phyloP scores from a whole-genome alignment of 2,797 vertebrate species.

The Tolypeutes matacus region DNA sequence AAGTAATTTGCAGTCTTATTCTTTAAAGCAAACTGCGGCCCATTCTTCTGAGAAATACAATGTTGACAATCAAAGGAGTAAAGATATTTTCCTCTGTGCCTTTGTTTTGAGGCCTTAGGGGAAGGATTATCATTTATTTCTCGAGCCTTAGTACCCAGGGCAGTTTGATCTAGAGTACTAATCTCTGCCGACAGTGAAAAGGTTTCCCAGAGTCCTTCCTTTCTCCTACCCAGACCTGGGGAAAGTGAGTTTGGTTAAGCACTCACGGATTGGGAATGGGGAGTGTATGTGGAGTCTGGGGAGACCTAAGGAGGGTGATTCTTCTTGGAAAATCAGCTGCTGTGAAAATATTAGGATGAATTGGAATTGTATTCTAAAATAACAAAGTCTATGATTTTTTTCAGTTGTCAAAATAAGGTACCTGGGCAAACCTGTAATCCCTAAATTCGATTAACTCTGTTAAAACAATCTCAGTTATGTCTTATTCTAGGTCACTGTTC shows the following conservation, averaged over 20 bases:
- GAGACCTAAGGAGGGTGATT: neutral
- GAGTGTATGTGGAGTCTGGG: neutral
- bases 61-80: neutral
- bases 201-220: neutral
- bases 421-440: neutral
- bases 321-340: constrained; percentile 31
- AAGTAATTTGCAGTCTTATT: neutral
- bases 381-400: constrained; percentile 18
- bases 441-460: constrained; percentile 10
- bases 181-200: neutral
- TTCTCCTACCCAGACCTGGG: neutral
- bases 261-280: neutral
- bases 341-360: constrained; percentile 42
- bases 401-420: constrained; percentile 38
- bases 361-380: constrained; percentile 64
- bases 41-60: constrained; percentile 33
- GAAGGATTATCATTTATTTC: neutral
- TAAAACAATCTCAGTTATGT: neutral
- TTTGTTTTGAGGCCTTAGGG: neutral
- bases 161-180: neutral
- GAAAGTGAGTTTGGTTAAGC: neutral
- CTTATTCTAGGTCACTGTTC: neutral
- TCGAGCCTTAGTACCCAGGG: neutral
- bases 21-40: neutral
- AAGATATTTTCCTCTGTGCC: neutral